Percentiles rank a stretch among this genome's conserved stretches.
Evolutionary conservation across 2,797 vertebrate genomes (phyloP).

Genomic region (Xenops minutus): DNA sequence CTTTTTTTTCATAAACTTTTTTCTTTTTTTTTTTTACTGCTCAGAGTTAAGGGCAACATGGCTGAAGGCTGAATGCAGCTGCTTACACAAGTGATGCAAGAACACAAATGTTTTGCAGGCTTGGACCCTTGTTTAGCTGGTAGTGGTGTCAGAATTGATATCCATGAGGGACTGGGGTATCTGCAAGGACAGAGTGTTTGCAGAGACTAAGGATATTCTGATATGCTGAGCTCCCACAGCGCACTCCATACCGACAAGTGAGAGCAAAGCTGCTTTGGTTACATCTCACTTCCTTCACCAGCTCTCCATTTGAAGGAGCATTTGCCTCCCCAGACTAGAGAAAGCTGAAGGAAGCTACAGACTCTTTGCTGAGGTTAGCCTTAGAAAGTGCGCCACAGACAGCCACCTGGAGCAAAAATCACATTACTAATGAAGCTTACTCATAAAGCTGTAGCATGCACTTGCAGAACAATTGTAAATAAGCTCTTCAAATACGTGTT

Average conservation of each 20-base stretch:
- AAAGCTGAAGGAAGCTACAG: not conserved
- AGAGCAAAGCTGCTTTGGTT: not conserved
- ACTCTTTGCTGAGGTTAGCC: not conserved
- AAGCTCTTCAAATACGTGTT: not conserved
- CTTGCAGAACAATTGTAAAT: not conserved
- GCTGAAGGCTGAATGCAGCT: not conserved
- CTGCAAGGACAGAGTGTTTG: not conserved
- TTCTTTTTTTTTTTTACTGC: not conserved
- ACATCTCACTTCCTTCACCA: not conserved
- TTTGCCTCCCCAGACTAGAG: not conserved
- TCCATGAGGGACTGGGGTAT: not conserved
- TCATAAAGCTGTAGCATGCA: not conserved
- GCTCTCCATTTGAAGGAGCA: not conserved
- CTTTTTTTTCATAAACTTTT: not conserved
- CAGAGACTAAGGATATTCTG: not conserved
- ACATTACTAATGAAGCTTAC: not conserved
- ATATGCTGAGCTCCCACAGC: not conserved
- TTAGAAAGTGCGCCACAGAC: not conserved
- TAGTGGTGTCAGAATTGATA: not conserved
- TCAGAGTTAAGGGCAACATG: not conserved
- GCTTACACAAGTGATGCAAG: not conserved
- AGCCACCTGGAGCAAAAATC: not conserved
- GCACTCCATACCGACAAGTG: fast-evolving
- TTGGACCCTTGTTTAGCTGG: not conserved
- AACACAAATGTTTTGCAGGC: fast-evolving